Evolutionary conservation across 2,797 vertebrate species (phyloP), one percentile per base, ranked within the genome.

Genomic region (Setipinna tenuifilis): DNA sequence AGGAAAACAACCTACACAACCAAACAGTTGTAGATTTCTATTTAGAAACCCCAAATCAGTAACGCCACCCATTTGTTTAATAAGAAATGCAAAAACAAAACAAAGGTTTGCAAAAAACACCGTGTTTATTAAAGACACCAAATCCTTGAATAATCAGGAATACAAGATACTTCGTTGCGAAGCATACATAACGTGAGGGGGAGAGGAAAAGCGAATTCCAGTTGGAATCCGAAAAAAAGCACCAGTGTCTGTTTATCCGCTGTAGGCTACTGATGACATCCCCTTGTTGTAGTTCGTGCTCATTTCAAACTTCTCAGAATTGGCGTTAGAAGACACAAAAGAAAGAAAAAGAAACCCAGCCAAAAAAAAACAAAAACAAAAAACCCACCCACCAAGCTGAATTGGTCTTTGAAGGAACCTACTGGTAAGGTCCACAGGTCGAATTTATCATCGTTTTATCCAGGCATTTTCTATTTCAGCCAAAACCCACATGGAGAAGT

Each of bases 91-190:
- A 88, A 84, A 80, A 85, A 62, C 14, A 28, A 46, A 90, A 78
- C 59, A 61, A 61, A 48, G 83, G 21, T 83, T 88, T 93, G 87
- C 88, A 93, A 93, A 93, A 75, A 87, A 88, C 86, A 90, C 86
- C 44, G 90, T 90, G 86, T 96, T 96, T 96, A 95, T 95, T 96
- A 93, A 75, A 93, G 93, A 95, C 93, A 92, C 92, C 89, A 91
- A 92, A 91, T 80, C 21, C 94, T 95, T 95, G 94, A 95, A 91
- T 75, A 93, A 84, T 93, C 95, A 96, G 94, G 94, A 92, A 92
- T 91, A 86, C 91, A 92, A 91, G 92, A 88, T 93, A 93, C 98
- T 98, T 95, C 97, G 97, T 90, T 98, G 96, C 97, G 97, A 97
- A 98, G 97, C 91, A 92, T 91, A 94, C 83, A 84, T 85, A 90